Conservation (phyloP, 1,140 invertebrate species). For the Steinernema khuongi region DNA sequence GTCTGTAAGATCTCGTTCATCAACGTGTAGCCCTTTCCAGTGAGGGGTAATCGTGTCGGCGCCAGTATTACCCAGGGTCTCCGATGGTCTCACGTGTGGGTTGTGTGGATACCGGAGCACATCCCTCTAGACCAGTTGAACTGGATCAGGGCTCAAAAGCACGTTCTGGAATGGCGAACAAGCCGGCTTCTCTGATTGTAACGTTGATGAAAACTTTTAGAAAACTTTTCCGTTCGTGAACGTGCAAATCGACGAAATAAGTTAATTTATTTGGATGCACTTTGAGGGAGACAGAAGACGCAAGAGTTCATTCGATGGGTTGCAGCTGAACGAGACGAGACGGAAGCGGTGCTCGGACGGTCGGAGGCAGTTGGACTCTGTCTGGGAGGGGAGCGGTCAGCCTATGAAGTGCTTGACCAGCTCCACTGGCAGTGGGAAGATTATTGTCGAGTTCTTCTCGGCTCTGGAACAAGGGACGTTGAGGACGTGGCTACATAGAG, state of each 20-base stretch:
- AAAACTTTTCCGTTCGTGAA: no score
- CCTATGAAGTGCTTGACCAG: conserved; percentile 66
- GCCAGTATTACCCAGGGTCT: no score
- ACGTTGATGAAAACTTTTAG: no score
- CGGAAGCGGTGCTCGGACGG: not conserved
- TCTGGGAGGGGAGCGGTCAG: not conserved
- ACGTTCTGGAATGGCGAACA: no score
- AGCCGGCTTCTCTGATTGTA: no score
- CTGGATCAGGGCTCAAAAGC: no score
- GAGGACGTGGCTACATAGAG: not conserved
- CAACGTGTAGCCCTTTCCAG: no score
- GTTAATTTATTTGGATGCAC: not conserved
- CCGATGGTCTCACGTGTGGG: no score
- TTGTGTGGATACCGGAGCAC: no score
- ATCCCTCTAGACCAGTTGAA: no score
- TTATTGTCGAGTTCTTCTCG: conserved; percentile 59
- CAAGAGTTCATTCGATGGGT: not conserved
- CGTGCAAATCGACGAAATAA: not conserved
- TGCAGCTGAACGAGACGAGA: not conserved
- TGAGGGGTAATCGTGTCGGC: no score
- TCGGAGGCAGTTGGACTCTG: not conserved
- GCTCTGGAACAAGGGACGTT: conserved; percentile 30
- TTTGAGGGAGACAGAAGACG: not conserved
- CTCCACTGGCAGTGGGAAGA: conserved; percentile 59
- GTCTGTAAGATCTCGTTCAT: no score